Evolutionary conservation across 1,140 invertebrate genomes (phyloP).

Genomic region (Grapholita molesta): DNA sequence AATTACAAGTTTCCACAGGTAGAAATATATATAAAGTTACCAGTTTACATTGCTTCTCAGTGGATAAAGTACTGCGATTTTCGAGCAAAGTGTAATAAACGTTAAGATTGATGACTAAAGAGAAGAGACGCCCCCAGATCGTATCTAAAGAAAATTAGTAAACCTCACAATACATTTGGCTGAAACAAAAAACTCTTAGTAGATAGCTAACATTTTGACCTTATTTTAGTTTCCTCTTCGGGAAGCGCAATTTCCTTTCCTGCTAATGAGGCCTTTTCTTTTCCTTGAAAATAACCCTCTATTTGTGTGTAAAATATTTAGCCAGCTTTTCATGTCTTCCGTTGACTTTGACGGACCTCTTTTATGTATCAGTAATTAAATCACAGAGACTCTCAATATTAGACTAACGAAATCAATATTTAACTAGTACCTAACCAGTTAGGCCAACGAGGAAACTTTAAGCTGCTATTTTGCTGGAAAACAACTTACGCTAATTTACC

Average conservation of each 20-base stretch:
- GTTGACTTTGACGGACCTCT: constrained; percentile 2
- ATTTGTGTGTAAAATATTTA: constrained; percentile 30
- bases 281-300: constrained; percentile 39
- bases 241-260: constrained; percentile 74
- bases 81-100: neutral
- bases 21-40: too few species aligned
- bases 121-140: neutral
- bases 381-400: neutral
- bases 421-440: neutral
- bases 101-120: neutral
- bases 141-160: neutral
- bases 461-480: neutral
- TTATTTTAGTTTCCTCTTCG: constrained; percentile 66
- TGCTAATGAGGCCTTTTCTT: constrained; percentile 74
- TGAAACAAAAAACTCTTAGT: constrained; percentile 45
- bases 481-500: constrained; percentile 22
- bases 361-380: constrained; percentile 4
- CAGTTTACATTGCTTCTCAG: too few species aligned
- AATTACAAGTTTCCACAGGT: too few species aligned
- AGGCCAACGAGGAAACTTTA: neutral
- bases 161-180: constrained; percentile 37
- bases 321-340: constrained; percentile 6
- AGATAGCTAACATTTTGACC: constrained; percentile 66
- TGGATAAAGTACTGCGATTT: neutral
- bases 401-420: neutral